Evolutionary conservation across 2,888 invertebrate species (phyloP).

Genomic region (Latheticus oryzae): DNA sequence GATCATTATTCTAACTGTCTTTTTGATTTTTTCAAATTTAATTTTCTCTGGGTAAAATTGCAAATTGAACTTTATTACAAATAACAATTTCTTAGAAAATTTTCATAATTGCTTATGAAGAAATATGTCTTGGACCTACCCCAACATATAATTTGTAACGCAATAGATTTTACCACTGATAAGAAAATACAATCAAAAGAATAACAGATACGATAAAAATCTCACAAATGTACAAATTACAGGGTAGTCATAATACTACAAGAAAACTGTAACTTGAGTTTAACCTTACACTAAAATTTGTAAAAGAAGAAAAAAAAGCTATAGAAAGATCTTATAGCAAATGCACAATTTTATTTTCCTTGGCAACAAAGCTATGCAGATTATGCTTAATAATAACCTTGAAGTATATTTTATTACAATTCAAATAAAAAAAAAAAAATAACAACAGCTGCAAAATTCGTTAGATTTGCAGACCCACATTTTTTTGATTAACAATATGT

Average conservation of each 20-base stretch:
- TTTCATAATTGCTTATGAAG: conserved; percentile 22
- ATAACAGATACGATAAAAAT: conserved; percentile 28
- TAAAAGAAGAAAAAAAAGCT: conserved; percentile 10
- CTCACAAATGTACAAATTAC: conserved; percentile 25
- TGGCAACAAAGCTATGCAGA: no score
- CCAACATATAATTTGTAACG: conserved; percentile 33
- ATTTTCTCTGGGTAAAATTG: background rate
- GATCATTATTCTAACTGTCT: conserved; percentile 24
- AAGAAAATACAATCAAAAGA: conserved; percentile 28
- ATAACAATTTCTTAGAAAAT: conserved; percentile 25
- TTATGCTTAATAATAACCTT: no score
- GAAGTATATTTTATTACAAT: conserved; percentile 1
- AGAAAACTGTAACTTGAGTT: no score
- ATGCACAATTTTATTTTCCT: no score
- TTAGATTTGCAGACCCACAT: conserved; percentile 4
- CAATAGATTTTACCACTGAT: conserved; percentile 24
- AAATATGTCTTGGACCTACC: conserved; percentile 33
- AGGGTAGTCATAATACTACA: conserved; percentile 3
- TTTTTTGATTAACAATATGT: background rate
- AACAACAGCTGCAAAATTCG: conserved; percentile 5
- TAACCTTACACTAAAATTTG: background rate
- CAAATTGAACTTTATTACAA: conserved; percentile 6
- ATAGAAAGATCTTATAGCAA: no score
- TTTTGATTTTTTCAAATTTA: conserved; percentile 12
- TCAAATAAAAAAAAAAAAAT: conserved; percentile 5